Conservation (phyloP, 1,140 invertebrate genomes). For the Leptoteleia sp. region DNA sequence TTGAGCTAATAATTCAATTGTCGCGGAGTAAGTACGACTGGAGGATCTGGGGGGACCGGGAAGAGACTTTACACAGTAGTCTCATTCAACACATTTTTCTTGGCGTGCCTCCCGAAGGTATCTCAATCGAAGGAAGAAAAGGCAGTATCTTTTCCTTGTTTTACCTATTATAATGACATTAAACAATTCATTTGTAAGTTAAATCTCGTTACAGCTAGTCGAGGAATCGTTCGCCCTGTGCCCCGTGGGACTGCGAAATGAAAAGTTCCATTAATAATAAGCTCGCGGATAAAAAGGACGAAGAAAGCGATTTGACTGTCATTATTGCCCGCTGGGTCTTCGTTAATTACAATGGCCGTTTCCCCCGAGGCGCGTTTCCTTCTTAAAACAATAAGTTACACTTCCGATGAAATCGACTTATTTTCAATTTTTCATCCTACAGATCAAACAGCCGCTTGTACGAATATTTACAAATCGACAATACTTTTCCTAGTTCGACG, state of each 20-base stretch:
- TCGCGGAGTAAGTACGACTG: slow-evolving; percentile 15
- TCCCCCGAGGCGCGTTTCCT: slow-evolving; percentile 26
- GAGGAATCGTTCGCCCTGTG: slow-evolving; percentile 35
- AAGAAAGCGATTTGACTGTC: slow-evolving; percentile 50
- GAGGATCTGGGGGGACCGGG: slow-evolving; percentile 5
- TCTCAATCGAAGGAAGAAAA: slow-evolving; percentile 50
- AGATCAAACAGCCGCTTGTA: slow-evolving; percentile 32
- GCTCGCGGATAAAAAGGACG: slow-evolving; percentile 32
- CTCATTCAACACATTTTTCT: slow-evolving; percentile 39
- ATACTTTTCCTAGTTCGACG: background rate
- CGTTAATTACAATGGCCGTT: slow-evolving; percentile 61
- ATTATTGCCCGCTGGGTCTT: slow-evolving; percentile 48
- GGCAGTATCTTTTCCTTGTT: slow-evolving; percentile 48
- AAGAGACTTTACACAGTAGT: slow-evolving; percentile 14
- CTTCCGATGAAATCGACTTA: slow-evolving; percentile 40
- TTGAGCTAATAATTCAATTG: slow-evolving; percentile 50
- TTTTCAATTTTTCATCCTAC: slow-evolving; percentile 51
- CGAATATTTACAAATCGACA: slow-evolving; percentile 52
- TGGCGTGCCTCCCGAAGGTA: slow-evolving; percentile 43
- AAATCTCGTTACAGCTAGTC: slow-evolving; percentile 49
- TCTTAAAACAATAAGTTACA: slow-evolving; percentile 48
- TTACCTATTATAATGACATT: slow-evolving; percentile 59
- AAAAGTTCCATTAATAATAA: slow-evolving; percentile 67
- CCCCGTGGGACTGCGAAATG: slow-evolving; percentile 36
- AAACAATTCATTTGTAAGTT: slow-evolving; percentile 67